A percentile compares a stretch with the other conserved stretches of the same genome.
Evolutionary conservation across 2,797 vertebrate species (phyloP).

Genomic region (Sarcoramphus papa): DNA sequence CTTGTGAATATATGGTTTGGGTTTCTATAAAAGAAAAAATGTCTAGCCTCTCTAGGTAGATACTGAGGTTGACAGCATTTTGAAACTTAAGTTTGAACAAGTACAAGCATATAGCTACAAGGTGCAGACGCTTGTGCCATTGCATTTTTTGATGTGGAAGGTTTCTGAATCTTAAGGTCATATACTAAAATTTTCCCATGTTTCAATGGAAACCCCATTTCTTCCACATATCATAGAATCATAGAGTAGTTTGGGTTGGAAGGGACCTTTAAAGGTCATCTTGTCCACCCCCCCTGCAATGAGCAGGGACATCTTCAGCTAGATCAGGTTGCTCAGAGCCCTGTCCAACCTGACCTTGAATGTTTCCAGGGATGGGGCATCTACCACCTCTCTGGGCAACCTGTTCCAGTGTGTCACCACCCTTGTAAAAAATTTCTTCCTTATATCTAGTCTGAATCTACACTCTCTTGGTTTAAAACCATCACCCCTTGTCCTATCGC

Average conservation of each 20-base stretch:
- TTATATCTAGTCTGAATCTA: background rate
- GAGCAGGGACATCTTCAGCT: background rate
- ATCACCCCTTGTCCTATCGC: background rate
- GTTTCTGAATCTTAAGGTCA: background rate
- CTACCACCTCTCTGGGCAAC: background rate
- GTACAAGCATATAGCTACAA: background rate
- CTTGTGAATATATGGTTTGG: conserved; percentile 24
- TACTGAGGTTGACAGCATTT: background rate
- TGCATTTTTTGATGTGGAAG: background rate
- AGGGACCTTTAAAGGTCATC: background rate
- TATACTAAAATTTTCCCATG: background rate
- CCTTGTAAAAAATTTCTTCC: background rate
- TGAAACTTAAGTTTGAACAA: conserved; percentile 13
- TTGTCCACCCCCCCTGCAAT: background rate
- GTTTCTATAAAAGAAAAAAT: background rate
- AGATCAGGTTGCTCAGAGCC: background rate
- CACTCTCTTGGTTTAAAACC: background rate
- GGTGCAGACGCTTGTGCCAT: background rate
- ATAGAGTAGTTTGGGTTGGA: background rate
- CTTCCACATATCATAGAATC: background rate
- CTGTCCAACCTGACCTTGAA: background rate
- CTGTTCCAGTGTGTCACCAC: background rate
- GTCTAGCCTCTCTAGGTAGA: background rate
- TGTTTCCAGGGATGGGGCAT: background rate
- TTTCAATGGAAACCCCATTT: background rate